Evolutionary conservation across 2,113 vertebrate species (phyloP).

Genomic region (Tiliqua scincoides): DNA sequence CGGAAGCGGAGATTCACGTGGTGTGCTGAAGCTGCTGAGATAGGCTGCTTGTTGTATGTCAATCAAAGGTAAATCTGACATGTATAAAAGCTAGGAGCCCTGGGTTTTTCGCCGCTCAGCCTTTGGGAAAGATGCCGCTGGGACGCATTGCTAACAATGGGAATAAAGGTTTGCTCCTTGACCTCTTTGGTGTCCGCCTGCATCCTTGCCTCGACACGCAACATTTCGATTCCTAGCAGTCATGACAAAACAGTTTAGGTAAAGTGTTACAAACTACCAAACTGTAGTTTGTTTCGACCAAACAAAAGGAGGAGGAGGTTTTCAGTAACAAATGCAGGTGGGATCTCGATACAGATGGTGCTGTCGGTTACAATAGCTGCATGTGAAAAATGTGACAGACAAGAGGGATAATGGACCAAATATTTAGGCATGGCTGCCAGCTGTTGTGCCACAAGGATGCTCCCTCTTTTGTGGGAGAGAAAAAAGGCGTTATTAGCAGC

Average conservation of each 20-base stretch:
- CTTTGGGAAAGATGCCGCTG: no score
- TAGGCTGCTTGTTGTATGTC: no score
- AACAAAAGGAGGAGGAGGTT: background rate
- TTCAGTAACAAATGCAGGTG: slow-evolving; percentile 15
- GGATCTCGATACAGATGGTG: slow-evolving; percentile 57
- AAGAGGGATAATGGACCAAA: slow-evolving; percentile 48
- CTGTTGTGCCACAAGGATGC: slow-evolving; percentile 25
- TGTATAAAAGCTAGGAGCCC: no score
- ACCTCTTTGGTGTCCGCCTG: no score
- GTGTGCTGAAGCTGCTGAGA: no score
- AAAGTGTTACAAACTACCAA: no score
- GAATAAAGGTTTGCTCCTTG: no score
- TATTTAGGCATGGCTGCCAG: slow-evolving; percentile 56
- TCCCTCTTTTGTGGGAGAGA: background rate
- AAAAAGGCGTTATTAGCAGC: slow-evolving; percentile 5
- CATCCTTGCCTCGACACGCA: no score
- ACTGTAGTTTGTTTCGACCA: slow-evolving; percentile 5
- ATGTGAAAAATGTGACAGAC: slow-evolving; percentile 53
- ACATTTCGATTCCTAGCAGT: background rate
- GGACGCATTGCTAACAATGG: no score
- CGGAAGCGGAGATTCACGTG: no score
- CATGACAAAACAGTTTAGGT: background rate
- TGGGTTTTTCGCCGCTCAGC: no score
- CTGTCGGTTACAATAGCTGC: slow-evolving; percentile 61
- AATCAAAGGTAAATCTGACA: no score